A percentile compares a stretch with the other conserved stretches of the same genome.
These are phyloP conservation scores for Gadus macrocephalus DNA, from an alignment of 2,113 vertebrate species.

Conservation along the genomic window DNA sequence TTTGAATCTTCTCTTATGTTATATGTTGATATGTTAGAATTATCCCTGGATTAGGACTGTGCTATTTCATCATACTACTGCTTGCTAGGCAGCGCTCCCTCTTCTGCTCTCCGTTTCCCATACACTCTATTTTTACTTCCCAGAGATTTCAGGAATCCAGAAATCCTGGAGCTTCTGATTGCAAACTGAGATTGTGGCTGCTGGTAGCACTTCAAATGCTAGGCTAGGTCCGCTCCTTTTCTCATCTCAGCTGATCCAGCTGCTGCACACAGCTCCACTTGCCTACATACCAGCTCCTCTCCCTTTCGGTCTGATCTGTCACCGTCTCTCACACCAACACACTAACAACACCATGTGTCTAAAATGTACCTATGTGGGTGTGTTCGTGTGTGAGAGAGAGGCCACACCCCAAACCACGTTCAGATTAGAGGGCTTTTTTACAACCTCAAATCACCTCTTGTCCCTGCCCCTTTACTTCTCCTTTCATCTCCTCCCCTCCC, in stretches of 20 bases:
- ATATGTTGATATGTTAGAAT: background rate
- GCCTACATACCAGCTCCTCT: too few species aligned
- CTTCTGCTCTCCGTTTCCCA: background rate
- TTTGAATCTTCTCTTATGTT: background rate
- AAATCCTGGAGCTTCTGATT: background rate
- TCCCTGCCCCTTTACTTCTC: background rate
- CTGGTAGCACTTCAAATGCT: background rate
- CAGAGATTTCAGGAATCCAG: constrained; percentile 13
- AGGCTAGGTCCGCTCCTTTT: constrained; percentile 3
- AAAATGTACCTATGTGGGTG: constrained; percentile 14
- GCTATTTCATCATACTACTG: too few species aligned
- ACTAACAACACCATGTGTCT: background rate
- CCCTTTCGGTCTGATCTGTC: too few species aligned
- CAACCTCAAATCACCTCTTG: constrained; percentile 3
- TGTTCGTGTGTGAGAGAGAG: constrained; percentile 15
- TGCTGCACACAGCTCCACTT: too few species aligned
- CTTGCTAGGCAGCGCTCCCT: background rate
- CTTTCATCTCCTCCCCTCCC: background rate
- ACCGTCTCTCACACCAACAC: background rate
- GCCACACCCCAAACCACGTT: constrained; percentile 65
- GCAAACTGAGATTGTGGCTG: background rate
- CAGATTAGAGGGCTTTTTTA: constrained; percentile 65
- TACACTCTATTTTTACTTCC: background rate
- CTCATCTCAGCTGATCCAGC: constrained; percentile 19
- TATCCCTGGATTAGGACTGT: constrained; percentile 23